Conservation (phyloP, 23 tunicate species). For the Pegea sp. region DNA sequence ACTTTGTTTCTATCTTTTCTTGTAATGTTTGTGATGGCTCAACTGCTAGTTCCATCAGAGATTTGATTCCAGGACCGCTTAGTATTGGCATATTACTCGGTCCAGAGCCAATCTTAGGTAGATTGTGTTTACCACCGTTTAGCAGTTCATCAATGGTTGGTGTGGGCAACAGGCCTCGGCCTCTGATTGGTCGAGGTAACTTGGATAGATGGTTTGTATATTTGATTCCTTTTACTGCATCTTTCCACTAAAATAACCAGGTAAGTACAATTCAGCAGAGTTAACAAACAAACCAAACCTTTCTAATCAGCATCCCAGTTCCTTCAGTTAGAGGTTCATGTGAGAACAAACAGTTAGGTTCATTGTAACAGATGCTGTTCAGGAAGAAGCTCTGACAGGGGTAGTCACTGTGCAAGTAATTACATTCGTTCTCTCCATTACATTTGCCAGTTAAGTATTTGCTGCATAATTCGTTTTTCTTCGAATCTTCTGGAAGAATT, state of each 20-base stretch:
- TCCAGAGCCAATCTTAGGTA: too few species aligned
- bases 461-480: too few species aligned
- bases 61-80: conserved; percentile 10
- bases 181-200: background rate
- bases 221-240: conserved; percentile 19
- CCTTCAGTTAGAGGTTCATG: conserved; percentile 42
- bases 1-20: conserved; percentile 47
- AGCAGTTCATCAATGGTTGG: background rate
- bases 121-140: too few species aligned
- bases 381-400: conserved; percentile 79
- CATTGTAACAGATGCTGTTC: conserved; percentile 37
- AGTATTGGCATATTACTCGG: too few species aligned
- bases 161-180: background rate
- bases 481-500: conserved; percentile 30
- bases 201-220: too few species aligned
- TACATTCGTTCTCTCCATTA: too few species aligned
- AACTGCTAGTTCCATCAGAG: conserved; percentile 43
- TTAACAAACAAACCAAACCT: too few species aligned
- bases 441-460: too few species aligned
- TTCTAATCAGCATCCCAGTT: conserved; percentile 30
- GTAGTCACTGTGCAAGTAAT: too few species aligned
- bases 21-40: conserved; percentile 44
- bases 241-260: conserved; percentile 27
- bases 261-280: background rate
- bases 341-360: conserved; percentile 43